Conservation (phyloP, 2,113 vertebrate species). For the Mus musculus region GRCm39 chr1:36010501-36011000, state of each 20-base stretch:
- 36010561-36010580: not conserved
- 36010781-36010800: not conserved
- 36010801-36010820: not conserved
- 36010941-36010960: not conserved
- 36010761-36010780: not conserved
- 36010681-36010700: not conserved
- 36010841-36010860: not conserved
- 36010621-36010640: not conserved
- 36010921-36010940: not conserved
- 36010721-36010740: not conserved
- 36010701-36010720: not conserved
- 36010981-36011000: not conserved
- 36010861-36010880: not conserved
- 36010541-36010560: not conserved
- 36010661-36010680: not conserved
- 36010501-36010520: too few species aligned
- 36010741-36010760: not conserved
- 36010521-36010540: not conserved
- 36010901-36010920: not conserved
- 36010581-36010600: not conserved
- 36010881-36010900: not conserved
- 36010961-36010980: not conserved
- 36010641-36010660: not conserved
- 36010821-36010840: not conserved
- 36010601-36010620: not conserved